Conservation (phyloP, 2,888 invertebrate species). For the Rhingia campestris region DNA sequence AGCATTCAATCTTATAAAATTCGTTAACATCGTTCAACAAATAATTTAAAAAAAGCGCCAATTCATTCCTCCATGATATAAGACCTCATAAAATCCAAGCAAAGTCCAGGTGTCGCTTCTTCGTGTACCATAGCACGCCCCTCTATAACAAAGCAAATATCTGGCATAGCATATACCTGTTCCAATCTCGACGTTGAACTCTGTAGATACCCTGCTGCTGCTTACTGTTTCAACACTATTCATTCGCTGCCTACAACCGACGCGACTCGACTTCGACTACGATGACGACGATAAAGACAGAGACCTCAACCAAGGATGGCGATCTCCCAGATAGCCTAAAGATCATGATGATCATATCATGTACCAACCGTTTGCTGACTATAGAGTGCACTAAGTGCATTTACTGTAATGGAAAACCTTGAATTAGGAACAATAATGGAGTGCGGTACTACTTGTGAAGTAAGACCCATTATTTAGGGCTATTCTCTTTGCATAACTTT, state of each 20-base stretch:
- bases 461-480: constrained; percentile 67
- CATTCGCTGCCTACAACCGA: constrained; percentile 28
- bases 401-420: constrained; percentile 71
- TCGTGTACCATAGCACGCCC: constrained; percentile 63
- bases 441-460: constrained; percentile 70
- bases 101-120: constrained; percentile 74
- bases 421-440: constrained; percentile 66
- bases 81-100: constrained; percentile 54
- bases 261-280: constrained; percentile 22
- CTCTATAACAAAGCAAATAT: constrained; percentile 73
- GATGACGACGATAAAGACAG: constrained; percentile 52
- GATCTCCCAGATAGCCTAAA: constrained; percentile 65
- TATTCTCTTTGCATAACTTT: constrained; percentile 66
- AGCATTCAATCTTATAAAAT: constrained; percentile 28
- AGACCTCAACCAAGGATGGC: constrained; percentile 65
- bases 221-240: constrained; percentile 62
- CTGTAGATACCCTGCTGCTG: constrained; percentile 28
- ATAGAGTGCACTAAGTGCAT: constrained; percentile 59
- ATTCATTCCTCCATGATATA: constrained; percentile 41
- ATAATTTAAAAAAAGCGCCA: constrained; percentile 42
- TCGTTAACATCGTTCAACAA: constrained; percentile 48
- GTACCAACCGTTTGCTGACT: constrained; percentile 54
- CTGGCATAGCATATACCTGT: constrained; percentile 53
- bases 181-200: constrained; percentile 52
- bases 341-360: constrained; percentile 72